A percentile compares a stretch with the other conserved stretches of the same genome.
phyloP scores from a whole-genome alignment of 92 coral and sea anemone species.

The Isaurus tuberculatus region DNA sequence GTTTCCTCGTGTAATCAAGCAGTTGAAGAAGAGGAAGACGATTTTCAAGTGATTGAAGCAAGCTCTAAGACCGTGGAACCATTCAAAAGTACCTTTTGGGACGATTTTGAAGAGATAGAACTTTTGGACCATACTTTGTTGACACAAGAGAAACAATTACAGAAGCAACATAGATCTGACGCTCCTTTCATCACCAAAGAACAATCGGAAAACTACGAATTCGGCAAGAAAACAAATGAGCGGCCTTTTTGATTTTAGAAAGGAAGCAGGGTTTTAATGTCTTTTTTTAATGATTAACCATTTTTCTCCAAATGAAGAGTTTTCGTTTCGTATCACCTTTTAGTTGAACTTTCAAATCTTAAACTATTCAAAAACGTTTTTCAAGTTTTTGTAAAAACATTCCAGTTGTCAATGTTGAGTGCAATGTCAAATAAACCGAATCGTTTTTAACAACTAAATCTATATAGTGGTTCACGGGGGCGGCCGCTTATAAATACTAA shows the following conservation, averaged over 20 bases:
- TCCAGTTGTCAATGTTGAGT: no score
- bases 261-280: background rate
- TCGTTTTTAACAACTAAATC: no score
- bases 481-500: no score
- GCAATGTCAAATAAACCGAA: no score
- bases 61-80: constrained; percentile 9
- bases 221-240: background rate
- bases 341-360: no score
- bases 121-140: constrained; percentile 1
- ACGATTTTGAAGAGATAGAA: constrained; percentile 42
- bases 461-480: no score
- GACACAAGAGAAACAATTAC: background rate
- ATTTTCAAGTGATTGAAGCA: background rate
- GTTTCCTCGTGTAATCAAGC: background rate
- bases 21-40: background rate
- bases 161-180: background rate
- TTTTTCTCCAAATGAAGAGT: no score
- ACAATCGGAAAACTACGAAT: background rate
- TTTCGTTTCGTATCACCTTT: no score
- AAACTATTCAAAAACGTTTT: no score
- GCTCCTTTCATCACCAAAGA: background rate
- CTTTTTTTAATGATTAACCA: no score
- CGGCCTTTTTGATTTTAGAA: constrained; percentile 5
- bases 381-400: no score
- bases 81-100: constrained; percentile 30